Conservation (phyloP, 2,888 invertebrate genomes). For the Cosmia trapezina region DNA sequence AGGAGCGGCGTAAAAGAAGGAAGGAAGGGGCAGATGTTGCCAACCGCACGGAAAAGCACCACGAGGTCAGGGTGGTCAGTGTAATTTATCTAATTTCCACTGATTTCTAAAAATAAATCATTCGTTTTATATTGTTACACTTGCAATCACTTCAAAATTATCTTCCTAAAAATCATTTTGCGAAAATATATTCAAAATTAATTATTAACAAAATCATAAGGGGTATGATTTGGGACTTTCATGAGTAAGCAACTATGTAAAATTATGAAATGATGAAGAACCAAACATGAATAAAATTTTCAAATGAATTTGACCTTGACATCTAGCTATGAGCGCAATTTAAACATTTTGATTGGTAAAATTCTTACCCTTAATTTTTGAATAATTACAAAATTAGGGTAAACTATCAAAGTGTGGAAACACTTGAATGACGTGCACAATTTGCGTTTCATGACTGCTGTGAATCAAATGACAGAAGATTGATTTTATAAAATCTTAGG, state of each 20-base stretch:
- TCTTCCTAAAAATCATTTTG: background rate
- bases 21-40: conserved; percentile 88
- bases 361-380: conserved; percentile 27
- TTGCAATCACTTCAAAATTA: background rate
- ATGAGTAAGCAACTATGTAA: background rate
- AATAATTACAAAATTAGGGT: conserved; percentile 45
- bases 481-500: background rate
- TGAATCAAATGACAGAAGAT: background rate
- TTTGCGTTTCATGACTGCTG: conserved; percentile 72
- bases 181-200: background rate
- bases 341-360: background rate
- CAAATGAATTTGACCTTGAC: background rate
- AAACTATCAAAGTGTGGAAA: conserved; percentile 61
- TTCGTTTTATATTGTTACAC: background rate
- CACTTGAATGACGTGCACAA: conserved; percentile 73
- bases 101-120: conserved; percentile 56
- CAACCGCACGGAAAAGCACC: conserved; percentile 85
- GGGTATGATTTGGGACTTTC: background rate
- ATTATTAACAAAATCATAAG: background rate
- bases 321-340: background rate
- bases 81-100: conserved; percentile 58
- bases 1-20: conserved; percentile 90
- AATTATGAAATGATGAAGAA: background rate
- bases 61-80: conserved; percentile 85
- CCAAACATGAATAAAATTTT: background rate